These are phyloP conservation scores for Atherix ibis DNA, from an alignment of 2,888 invertebrate species.

Conservation along the genomic window DNA sequence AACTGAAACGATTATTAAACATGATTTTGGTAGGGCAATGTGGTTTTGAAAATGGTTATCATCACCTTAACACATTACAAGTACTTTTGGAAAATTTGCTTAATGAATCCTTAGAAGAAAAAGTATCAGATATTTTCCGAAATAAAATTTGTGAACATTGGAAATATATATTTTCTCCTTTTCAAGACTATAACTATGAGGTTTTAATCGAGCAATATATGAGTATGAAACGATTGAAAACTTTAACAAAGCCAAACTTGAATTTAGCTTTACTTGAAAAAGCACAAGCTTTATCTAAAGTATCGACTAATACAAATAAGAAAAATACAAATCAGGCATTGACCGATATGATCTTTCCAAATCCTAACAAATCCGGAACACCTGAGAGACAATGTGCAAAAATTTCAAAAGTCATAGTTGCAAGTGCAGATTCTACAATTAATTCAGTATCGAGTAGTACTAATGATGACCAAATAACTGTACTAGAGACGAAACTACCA, in stretches of 20 bases:
- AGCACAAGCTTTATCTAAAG: no score
- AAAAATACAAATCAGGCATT: no score
- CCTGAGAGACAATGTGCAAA: no score
- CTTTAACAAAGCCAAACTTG: constrained; percentile 18
- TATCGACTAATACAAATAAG: no score
- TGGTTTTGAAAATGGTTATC: constrained; percentile 37
- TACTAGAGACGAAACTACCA: no score
- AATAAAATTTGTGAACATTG: constrained; percentile 37
- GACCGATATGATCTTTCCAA: no score
- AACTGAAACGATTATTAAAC: constrained; percentile 36
- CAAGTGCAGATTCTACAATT: no score
- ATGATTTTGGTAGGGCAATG: constrained; percentile 44
- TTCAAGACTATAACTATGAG: constrained; percentile 24
- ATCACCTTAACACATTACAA: constrained; percentile 34
- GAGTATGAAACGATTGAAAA: constrained; percentile 18
- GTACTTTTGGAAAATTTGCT: constrained; percentile 26
- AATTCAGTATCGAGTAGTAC: no score
- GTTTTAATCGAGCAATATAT: constrained; percentile 20
- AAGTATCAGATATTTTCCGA: constrained; percentile 32
- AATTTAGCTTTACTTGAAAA: constrained; percentile 20
- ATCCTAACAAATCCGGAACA: no score
- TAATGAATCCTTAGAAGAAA: constrained; percentile 18
- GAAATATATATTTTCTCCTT: constrained; percentile 36
- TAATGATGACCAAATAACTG: no score
- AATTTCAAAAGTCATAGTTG: no score